Base-by-base conservation (phyloP, 92 coral and sea anemone species). In the Scolanthus callimorphus region DNA sequence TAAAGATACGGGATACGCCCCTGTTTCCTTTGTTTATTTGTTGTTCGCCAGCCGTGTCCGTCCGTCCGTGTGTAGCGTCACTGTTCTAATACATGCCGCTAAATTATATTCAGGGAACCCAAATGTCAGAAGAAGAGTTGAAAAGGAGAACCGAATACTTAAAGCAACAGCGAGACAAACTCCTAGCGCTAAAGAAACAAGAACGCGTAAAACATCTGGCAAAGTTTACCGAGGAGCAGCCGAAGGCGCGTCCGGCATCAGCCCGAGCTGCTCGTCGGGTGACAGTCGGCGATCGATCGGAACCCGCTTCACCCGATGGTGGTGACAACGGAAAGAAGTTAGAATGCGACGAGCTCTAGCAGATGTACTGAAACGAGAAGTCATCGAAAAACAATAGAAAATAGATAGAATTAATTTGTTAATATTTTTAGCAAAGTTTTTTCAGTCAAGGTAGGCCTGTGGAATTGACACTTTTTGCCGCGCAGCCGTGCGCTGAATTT, bases 341-440 rank as follows among this genome's bases (percentile, higher is more conserved):
- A 3, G 96, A 21, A 79, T 91, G 92, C 79, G 97, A 27, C 56
- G 84, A 41, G 97, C 96, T 6, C 72, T 91, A 26, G 97, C 97
- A 0, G 96, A 84, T 49, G 78, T 76, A 25, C 71, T 91, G 13
- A 91, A 91, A 23, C 78, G 95, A 51, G 97, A 91, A 65, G 97
- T 91, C 10, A 67, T 91, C 45, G 95, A 85, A 11, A 85, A 84
- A 52, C 59, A 71, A 25, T n/a, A n/a, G n/a, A n/a, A n/a, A n/a
- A n/a, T n/a, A n/a, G n/a, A n/a, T n/a, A n/a, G n/a, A n/a, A n/a
- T n/a, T n/a, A n/a, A n/a, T n/a, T n/a, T n/a, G n/a, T n/a, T n/a
- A n/a, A n/a, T n/a, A n/a, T n/a, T n/a, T n/a, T n/a, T n/a, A n/a
- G n/a, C n/a, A n/a, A n/a, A n/a, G n/a, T n/a, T n/a, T n/a, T n/a